phyloP scores from a whole-genome alignment of 1,140 invertebrate genomes.

The Cydia splendana region DNA sequence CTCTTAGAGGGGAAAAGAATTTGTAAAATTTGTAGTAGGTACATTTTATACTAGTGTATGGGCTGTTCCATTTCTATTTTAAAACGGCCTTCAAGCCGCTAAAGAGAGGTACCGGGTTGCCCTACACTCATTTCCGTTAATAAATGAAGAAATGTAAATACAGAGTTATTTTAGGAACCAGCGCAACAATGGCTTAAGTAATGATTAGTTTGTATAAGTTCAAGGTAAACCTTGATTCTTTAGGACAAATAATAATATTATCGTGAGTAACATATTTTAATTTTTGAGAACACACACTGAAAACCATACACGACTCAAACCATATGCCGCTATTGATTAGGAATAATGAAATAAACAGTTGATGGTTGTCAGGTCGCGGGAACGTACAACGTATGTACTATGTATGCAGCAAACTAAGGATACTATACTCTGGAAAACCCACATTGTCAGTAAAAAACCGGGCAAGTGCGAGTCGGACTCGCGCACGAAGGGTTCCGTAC shows the following conservation, averaged over 20 bases:
- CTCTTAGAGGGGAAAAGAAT: too few relatives aligned
- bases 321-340: too few relatives aligned
- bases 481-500: too few relatives aligned
- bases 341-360: too few relatives aligned
- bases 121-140: not conserved
- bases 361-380: too few relatives aligned
- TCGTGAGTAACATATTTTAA: not conserved
- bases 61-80: not conserved
- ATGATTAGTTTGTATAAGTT: not conserved
- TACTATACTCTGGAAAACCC: too few relatives aligned
- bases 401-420: too few relatives aligned
- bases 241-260: not conserved
- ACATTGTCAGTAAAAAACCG: too few relatives aligned
- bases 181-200: not conserved
- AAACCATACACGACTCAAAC: too few relatives aligned
- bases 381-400: too few relatives aligned
- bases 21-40: not conserved
- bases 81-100: constrained; percentile 8
- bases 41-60: not conserved
- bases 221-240: not conserved
- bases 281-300: too few relatives aligned
- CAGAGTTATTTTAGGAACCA: not conserved
- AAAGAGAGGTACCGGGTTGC: not conserved
- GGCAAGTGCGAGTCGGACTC: too few relatives aligned
- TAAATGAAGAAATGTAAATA: constrained; percentile 10